A percentile compares a stretch with the other conserved stretches of the same genome.
Conservation (phyloP, 2,113 vertebrate species). For the Calyptommatus sinebrachiatus region DNA sequence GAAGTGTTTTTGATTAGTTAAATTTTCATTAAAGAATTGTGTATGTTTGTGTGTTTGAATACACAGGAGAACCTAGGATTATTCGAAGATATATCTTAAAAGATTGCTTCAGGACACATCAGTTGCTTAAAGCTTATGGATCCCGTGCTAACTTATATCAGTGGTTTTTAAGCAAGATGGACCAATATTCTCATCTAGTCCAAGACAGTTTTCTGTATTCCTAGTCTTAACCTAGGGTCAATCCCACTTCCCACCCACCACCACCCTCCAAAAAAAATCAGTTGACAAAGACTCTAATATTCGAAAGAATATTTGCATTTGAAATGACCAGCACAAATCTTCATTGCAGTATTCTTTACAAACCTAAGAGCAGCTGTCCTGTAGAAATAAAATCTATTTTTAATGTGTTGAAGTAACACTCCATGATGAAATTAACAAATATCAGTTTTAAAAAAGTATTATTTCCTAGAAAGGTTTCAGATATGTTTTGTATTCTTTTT, state of each 20-base stretch:
- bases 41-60: no score
- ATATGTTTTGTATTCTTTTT: constrained; percentile 6
- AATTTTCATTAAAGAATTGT: not conserved
- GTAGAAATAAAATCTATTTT: not conserved
- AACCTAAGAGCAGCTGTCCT: not conserved
- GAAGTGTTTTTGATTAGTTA: not conserved
- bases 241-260: not conserved
- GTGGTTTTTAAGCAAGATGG: no score
- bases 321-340: not conserved
- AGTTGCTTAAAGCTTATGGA: no score
- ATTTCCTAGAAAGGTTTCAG: not conserved
- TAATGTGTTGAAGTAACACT: not conserved
- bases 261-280: no score
- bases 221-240: not conserved
- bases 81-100: no score
- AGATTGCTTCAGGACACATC: no score
- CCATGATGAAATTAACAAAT: not conserved
- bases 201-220: no score
- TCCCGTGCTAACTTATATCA: no score
- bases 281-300: not conserved
- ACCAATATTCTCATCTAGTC: no score
- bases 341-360: not conserved
- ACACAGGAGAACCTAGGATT: no score
- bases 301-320: not conserved
- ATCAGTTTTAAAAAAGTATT: not conserved